A percentile compares a stretch with the other conserved stretches of the same genome.
phyloP scores from a whole-genome alignment of 2,888 invertebrate genomes.

The Cryptosula pallasiana region DNA sequence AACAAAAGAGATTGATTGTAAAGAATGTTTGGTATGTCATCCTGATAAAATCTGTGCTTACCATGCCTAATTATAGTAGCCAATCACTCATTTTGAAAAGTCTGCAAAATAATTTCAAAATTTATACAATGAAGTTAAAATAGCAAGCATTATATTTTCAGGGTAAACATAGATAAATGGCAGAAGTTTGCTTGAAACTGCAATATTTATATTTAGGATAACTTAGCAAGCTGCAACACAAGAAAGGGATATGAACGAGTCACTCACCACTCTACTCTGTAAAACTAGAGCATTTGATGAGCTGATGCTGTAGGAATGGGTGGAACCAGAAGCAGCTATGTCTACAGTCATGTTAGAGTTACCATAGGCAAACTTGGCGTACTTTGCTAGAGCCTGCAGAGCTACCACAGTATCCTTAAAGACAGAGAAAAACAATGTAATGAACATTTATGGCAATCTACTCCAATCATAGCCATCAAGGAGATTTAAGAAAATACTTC shows the following conservation, averaged over 20 bases:
- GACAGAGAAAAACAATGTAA: neutral
- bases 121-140: no score
- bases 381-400: constrained; percentile 50
- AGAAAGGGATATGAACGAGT: neutral
- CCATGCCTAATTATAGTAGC: no score
- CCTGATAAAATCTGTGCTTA: no score
- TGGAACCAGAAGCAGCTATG: constrained; percentile 31
- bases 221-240: no score
- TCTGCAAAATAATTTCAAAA: no score
- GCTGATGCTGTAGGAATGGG: constrained; percentile 37
- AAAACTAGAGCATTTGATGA: constrained; percentile 44
- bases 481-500: no score
- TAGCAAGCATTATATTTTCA: no score
- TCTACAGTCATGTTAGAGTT: constrained; percentile 36
- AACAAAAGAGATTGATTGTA: neutral
- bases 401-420: constrained; percentile 53
- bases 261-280: constrained; percentile 43
- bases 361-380: constrained; percentile 38
- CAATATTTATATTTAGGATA: no score
- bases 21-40: neutral
- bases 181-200: neutral
- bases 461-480: no score
- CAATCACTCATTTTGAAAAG: no score
- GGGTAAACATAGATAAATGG: no score
- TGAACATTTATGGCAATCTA: no score